Percentiles rank a stretch among this genome's conserved stretches.
Conservation (phyloP, 2,888 invertebrate genomes). For the Andrena chrysosceles region DNA sequence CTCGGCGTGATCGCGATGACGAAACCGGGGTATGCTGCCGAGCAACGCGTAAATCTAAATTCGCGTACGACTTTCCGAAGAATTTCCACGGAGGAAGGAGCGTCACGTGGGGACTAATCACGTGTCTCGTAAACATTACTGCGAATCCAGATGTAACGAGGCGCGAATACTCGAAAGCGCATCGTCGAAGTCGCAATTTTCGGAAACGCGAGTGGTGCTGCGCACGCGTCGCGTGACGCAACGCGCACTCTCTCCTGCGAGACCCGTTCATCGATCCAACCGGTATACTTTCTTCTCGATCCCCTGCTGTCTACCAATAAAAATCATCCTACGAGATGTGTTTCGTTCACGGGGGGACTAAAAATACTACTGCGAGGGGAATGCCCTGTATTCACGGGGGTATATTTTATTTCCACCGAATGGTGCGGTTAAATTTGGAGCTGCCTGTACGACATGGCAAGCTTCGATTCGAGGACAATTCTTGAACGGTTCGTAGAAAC, state of each 20-base stretch:
- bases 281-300: slow-evolving; percentile 48
- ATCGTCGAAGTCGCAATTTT: slow-evolving; percentile 39
- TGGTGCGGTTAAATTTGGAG: slow-evolving; percentile 13
- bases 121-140: background rate
- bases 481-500: no score
- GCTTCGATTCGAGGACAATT: background rate
- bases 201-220: slow-evolving; percentile 39
- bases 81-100: background rate
- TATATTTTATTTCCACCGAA: background rate
- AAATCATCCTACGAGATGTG: slow-evolving; percentile 28
- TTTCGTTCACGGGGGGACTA: slow-evolving; percentile 25
- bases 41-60: background rate
- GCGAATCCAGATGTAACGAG: slow-evolving; percentile 14
- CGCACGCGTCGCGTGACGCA: slow-evolving; percentile 67
- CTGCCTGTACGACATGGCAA: no score
- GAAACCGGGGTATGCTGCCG: slow-evolving; percentile 22
- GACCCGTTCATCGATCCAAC: slow-evolving; percentile 62
- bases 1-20: slow-evolving; percentile 18
- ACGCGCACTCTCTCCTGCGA: background rate
- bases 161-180: slow-evolving; percentile 31
- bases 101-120: background rate
- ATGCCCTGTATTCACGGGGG: background rate
- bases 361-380: slow-evolving; percentile 37
- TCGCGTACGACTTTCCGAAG: background rate
- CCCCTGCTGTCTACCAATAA: slow-evolving; percentile 33